Percentiles rank a stretch among this genome's conserved stretches.
These are phyloP conservation scores for Pandemis cinnamomeana DNA, from an alignment of 2,888 invertebrate species.

Conservation along the genomic window DNA sequence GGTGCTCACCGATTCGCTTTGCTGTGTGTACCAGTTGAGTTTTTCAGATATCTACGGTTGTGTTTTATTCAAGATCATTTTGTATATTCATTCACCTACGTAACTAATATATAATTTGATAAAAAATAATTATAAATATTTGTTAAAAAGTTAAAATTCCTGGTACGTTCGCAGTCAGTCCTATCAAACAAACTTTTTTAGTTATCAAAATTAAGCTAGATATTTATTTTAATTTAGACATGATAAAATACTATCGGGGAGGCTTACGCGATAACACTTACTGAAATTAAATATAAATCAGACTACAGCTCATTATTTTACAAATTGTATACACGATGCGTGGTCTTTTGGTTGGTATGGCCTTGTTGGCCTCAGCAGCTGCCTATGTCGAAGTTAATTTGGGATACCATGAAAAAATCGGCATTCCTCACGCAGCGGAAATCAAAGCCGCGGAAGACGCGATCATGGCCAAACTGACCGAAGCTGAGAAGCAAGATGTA, in stretches of 20 bases:
- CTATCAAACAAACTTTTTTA: background rate
- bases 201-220: background rate
- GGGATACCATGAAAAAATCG: background rate
- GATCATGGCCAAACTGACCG: background rate
- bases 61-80: too few relatives aligned
- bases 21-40: too few relatives aligned
- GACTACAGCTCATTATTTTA: background rate
- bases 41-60: too few relatives aligned
- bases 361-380: background rate
- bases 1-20: too few relatives aligned
- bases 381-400: background rate
- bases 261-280: background rate
- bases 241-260: background rate
- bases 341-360: background rate
- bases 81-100: too few relatives aligned
- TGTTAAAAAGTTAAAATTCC: background rate
- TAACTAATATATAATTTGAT: too few relatives aligned
- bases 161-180: background rate
- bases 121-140: too few relatives aligned
- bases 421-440: slow-evolving; percentile 4
- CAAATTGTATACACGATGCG: background rate
- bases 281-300: background rate
- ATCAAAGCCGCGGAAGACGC: slow-evolving; percentile 1
- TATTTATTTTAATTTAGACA: background rate
- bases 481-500: background rate